Base-by-base conservation (phyloP, 1,140 invertebrate genomes). In the Schmidtea mediterranea region DNA sequence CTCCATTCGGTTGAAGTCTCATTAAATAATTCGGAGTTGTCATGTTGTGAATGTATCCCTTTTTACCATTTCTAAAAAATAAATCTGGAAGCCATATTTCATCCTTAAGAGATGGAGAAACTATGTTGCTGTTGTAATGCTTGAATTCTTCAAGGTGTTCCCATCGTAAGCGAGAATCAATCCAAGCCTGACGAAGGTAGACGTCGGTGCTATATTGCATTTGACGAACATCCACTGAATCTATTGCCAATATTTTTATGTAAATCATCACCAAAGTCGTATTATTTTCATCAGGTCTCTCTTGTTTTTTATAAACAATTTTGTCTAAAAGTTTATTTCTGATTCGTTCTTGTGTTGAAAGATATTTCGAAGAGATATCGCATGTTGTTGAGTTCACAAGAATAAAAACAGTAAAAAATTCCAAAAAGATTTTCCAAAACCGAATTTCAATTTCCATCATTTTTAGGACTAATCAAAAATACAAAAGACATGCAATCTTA, bases 131-230 rank as follows among this genome's bases (percentile, higher is more conserved):
- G 9, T 18, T 48, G 15, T n/a, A 24, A n/a, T 38, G 12, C 18
- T 40, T 48, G 23, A 48, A 48, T 21, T 48, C 12, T 2, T 21
- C 13, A 13, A 37, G 16, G 1, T 43, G 37, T 38, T 57, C 9
- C 18, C 41, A 73, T 50, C 77, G 69, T 21, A 82, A 63, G 24
- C 79, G 68, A 5, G 74, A 71, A 57, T 82, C 80, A 3, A 69
- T 71, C 80, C 79, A 82, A 39, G 74, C 73, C 58, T 80, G 77
- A 53, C 76, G 72, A 40, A 82, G 72, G 63, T 80, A 80, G 74
- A 82, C 77, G 55, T 80, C 79, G 57, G 81, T 75, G 56, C 78
- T 79, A 62, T 52, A 58, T 50, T 56, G 56, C 57, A 60, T 52
- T 2, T 48, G 15, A 15, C 16, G 15, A 16, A 48, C 46, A 24